Conservation (phyloP, 2,113 vertebrate genomes). For the Isichthys henryi region DNA sequence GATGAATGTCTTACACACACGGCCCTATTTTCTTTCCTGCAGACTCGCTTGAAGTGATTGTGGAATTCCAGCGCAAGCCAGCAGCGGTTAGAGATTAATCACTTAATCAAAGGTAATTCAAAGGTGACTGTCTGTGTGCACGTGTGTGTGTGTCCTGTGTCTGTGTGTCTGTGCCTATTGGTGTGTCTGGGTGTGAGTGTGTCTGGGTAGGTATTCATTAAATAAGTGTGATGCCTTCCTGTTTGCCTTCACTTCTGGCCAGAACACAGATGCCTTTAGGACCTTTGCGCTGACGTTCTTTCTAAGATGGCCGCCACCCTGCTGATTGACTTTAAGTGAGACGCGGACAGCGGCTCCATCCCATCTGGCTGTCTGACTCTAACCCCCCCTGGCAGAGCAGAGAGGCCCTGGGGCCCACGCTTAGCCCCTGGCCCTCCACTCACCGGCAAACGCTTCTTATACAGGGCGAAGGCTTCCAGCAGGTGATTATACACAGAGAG, state of each 20-base stretch:
- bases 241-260: neutral
- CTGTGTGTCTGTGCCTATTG: neutral
- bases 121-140: neutral
- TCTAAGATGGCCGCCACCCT: neutral
- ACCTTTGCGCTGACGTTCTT: neutral
- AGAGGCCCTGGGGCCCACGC: neutral
- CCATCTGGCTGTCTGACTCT: neutral
- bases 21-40: neutral
- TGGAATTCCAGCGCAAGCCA: neutral
- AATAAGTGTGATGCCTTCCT: neutral
- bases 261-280: neutral
- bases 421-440: neutral
- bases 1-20: neutral
- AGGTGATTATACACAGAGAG: neutral
- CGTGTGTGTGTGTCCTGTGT: neutral
- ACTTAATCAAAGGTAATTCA: neutral
- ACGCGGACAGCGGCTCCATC: neutral
- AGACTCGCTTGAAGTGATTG: neutral
- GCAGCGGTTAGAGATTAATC: neutral
- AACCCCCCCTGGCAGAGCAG: neutral
- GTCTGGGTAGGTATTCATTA: neutral
- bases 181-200: neutral
- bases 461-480: neutral
- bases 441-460: neutral
- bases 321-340: neutral